Evolutionary conservation across 2,888 invertebrate species (phyloP).

Genomic region (Pammene aurita): DNA sequence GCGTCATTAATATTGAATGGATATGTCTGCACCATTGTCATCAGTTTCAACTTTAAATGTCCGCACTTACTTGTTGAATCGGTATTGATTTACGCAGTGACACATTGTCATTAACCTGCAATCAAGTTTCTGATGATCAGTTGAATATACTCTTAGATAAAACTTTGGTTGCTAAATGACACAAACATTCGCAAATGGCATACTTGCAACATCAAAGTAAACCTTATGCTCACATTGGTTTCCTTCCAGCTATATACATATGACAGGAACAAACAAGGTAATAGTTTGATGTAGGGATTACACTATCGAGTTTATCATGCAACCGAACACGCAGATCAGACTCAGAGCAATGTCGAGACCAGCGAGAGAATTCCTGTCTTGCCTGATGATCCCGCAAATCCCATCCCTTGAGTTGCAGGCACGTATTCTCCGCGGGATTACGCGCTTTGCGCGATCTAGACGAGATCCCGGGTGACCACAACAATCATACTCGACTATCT

Average conservation of each 20-base stretch:
- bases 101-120: neutral
- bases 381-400: slow-evolving; percentile 75
- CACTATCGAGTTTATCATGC: slow-evolving; percentile 39
- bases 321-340: slow-evolving; percentile 39
- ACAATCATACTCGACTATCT: slow-evolving; percentile 58
- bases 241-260: slow-evolving; percentile 28
- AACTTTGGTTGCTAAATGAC: too few relatives aligned
- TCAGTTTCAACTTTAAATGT: neutral
- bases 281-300: slow-evolving; percentile 32
- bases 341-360: slow-evolving; percentile 55
- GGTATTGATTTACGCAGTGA: neutral
- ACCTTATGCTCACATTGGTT: neutral
- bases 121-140: too few relatives aligned
- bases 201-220: too few relatives aligned
- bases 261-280: slow-evolving; percentile 16
- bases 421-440: slow-evolving; percentile 72
- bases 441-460: slow-evolving; percentile 61
- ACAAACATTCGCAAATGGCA: too few relatives aligned
- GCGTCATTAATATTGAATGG: slow-evolving; percentile 12
- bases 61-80: neutral
- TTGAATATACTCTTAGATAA: too few relatives aligned
- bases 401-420: slow-evolving; percentile 61
- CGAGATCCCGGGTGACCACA: slow-evolving; percentile 61
- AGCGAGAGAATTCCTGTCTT: slow-evolving; percentile 65
- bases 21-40: neutral